phyloP scores from a whole-genome alignment of 1,140 invertebrate species.

The Zaprionus camerounensis region DNA sequence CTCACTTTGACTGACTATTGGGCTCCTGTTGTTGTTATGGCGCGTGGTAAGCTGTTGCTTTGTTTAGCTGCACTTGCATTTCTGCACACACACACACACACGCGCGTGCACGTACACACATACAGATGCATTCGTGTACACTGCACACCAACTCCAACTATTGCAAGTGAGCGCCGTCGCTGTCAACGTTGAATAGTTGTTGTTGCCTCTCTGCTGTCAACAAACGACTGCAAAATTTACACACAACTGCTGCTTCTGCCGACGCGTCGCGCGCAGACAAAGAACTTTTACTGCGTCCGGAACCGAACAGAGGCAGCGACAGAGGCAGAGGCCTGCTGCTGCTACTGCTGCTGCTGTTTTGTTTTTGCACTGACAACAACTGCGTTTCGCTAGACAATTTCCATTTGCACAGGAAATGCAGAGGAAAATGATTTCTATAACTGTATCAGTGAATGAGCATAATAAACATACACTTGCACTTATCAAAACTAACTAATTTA shows the following conservation, averaged over 20 bases:
- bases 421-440: slow-evolving; percentile 16
- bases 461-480: slow-evolving; percentile 27
- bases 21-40: slow-evolving; percentile 51
- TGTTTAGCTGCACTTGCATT: slow-evolving; percentile 55
- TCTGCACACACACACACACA: slow-evolving; percentile 31
- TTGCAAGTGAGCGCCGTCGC: slow-evolving; percentile 24
- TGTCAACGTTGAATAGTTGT: slow-evolving; percentile 55
- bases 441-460: slow-evolving; percentile 35
- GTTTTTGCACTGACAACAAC: slow-evolving; percentile 22
- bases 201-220: slow-evolving; percentile 47
- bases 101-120: background rate
- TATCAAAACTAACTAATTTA: slow-evolving; percentile 35
- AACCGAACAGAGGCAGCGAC: slow-evolving; percentile 7
- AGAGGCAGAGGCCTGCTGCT: background rate
- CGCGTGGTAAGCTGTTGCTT: slow-evolving; percentile 63
- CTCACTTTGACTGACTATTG: slow-evolving; percentile 65
- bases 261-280: slow-evolving; percentile 38
- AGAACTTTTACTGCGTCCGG: slow-evolving; percentile 52
- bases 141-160: slow-evolving; percentile 47
- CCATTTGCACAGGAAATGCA: slow-evolving; percentile 38
- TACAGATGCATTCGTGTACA: slow-evolving; percentile 9
- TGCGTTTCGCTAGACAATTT: slow-evolving; percentile 23
- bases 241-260: slow-evolving; percentile 19
- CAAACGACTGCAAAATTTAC: slow-evolving; percentile 47
- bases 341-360: slow-evolving; percentile 24